phyloP scores from a whole-genome alignment of 2,113 vertebrate species.

The Pseudolaguvia tuberculata region DNA sequence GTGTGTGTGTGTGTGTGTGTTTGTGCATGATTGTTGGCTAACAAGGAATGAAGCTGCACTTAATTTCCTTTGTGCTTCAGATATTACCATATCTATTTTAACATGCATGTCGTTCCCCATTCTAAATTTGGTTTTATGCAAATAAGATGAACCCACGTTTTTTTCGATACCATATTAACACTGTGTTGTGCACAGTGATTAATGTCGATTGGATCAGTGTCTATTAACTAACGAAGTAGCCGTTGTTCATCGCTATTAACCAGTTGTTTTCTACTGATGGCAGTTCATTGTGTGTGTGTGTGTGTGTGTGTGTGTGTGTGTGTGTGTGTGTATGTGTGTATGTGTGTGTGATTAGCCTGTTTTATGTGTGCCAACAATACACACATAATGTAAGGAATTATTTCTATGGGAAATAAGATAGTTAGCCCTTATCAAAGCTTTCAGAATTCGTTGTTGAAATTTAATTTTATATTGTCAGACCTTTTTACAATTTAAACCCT shows the following conservation, averaged over 20 bases:
- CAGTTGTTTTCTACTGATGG: slow-evolving; percentile 12
- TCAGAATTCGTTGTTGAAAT: slow-evolving; percentile 37
- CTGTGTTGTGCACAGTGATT: slow-evolving; percentile 39
- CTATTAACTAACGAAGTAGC: slow-evolving; percentile 22
- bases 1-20: background rate
- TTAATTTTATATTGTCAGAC: background rate
- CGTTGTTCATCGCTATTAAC: slow-evolving; percentile 25
- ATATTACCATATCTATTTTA: slow-evolving; percentile 23
- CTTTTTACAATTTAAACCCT: background rate
- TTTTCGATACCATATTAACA: slow-evolving; percentile 41
- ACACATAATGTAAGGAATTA: slow-evolving; percentile 25
- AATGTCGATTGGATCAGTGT: slow-evolving; percentile 13
- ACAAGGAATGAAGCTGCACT: slow-evolving; percentile 8
- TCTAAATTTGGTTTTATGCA: slow-evolving; percentile 59
- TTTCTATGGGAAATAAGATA: slow-evolving; percentile 52
- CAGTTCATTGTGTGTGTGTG: slow-evolving; percentile 8
- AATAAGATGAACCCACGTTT: slow-evolving; percentile 54
- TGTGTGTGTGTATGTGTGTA: background rate
- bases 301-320: background rate
- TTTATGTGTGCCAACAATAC: slow-evolving; percentile 19
- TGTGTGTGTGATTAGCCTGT: no score
- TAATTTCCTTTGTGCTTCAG: background rate
- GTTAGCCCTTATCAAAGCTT: slow-evolving; percentile 59
- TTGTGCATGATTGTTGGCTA: slow-evolving; percentile 4
- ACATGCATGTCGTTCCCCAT: slow-evolving; percentile 15